Evolutionary conservation across 2,888 invertebrate species (phyloP), one percentile per base, ranked within the genome.

Genomic region (Folsomia candida): DNA sequence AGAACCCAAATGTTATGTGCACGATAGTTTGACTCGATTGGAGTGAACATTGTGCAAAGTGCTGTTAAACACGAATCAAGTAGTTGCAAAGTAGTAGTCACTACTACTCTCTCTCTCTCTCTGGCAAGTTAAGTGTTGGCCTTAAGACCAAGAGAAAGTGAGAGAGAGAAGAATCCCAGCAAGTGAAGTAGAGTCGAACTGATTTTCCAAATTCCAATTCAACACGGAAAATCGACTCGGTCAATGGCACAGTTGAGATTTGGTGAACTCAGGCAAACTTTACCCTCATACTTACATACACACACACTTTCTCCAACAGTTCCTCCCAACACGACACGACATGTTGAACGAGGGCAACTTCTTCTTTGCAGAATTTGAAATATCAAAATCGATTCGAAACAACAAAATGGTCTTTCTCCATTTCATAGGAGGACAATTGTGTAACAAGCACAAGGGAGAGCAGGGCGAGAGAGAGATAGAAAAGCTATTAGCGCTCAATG

Each of bases 191-290:
- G 18, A 47, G 47, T 54, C n/a, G 54, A 22, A 54, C 54, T 54
- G 11, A 6, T 54, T n/a, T 54, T 54, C 54, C 54, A 54, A 37
- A 54, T 54, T 54, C n/a, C 54, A 54, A 22, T 54, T 9, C 37
- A 37, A 37, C 4, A 14, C 14, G 14, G 4, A 4, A 14, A 37
- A 37, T 37, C 37, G 37, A 37, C 37, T 37, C 14, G 37, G 37
- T 54, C 54, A 54, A 54, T 54, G 54, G 54, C 54, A 54, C 20
- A 54, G 54, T 54, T 54, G 54, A 54, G 54, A 54, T 54, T 54
- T 18, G 20, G 54, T 14, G 6, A 54, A 54, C 54, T 54, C 4
- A 6, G 4, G 4, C 54, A 54, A 54, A 54, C 54, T 54, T 54
- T 54, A 14, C 14, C 37, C n/a, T n/a, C n/a, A n/a, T n/a, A n/a